Conservation (phyloP, 2,113 vertebrate genomes). For the Dasyornis broadbenti region DNA sequence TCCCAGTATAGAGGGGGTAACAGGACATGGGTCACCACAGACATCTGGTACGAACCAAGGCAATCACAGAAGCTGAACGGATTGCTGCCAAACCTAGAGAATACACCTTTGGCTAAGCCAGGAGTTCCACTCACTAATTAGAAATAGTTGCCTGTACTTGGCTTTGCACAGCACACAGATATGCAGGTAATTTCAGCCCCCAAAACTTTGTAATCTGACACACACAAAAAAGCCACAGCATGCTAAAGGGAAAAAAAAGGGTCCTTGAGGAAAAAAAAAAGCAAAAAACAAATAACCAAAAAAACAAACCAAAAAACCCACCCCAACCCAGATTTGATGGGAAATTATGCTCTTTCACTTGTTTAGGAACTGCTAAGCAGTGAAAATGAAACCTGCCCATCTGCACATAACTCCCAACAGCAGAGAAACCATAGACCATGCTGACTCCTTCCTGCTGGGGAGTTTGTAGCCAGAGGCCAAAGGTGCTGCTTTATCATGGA, state of each 20-base stretch:
- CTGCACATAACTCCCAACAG: neutral
- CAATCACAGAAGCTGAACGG: neutral
- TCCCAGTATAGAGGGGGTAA: accelerated
- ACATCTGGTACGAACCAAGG: neutral
- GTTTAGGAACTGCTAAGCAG: neutral
- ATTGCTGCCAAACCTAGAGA: neutral
- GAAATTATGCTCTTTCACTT: neutral
- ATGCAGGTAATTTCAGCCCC: neutral
- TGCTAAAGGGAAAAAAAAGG: neutral
- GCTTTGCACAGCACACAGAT: neutral
- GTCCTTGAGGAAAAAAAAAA: neutral
- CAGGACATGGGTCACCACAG: neutral
- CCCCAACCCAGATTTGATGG: neutral
- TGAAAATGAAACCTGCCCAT: neutral
- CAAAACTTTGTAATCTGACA: neutral
- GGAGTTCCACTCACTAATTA: neutral
- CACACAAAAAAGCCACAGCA: neutral
- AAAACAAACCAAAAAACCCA: too few species aligned
- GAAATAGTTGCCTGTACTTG: neutral
- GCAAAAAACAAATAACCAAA: too few species aligned
- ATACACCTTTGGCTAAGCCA: neutral
- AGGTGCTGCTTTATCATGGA: neutral
- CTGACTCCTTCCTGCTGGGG: neutral
- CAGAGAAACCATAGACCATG: neutral
- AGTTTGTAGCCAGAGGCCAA: neutral